phyloP scores from a whole-genome alignment of 2,888 invertebrate genomes.

The Synanthedon vespiformis region DNA sequence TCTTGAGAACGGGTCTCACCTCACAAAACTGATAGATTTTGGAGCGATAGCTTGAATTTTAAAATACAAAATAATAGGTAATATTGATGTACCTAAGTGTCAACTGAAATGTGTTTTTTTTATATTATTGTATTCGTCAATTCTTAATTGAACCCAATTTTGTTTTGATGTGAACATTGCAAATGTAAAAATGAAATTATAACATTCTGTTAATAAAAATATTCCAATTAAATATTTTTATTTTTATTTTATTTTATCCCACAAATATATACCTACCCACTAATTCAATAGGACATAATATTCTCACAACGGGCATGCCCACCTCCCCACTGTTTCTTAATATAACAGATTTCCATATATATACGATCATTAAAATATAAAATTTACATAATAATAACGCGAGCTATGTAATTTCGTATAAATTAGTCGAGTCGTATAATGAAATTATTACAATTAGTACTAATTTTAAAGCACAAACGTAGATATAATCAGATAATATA shows the following conservation, averaged over 20 bases:
- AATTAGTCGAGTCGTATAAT: too few relatives aligned
- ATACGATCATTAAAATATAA: too few relatives aligned
- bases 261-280: neutral
- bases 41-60: neutral
- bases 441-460: neutral
- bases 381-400: too few relatives aligned
- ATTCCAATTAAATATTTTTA: conserved; percentile 26
- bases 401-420: too few relatives aligned
- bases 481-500: neutral
- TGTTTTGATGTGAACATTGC: conserved; percentile 19
- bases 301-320: too few relatives aligned
- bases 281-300: neutral
- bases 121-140: too few relatives aligned
- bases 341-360: too few relatives aligned
- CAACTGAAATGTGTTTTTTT: neutral
- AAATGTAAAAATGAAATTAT: conserved; percentile 34
- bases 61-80: neutral
- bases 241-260: neutral
- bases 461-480: neutral
- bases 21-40: neutral
- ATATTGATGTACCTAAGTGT: neutral
- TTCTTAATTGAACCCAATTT: neutral
- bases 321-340: too few relatives aligned
- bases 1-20: too few relatives aligned
- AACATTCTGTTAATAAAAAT: conserved; percentile 63